Evolutionary conservation across 2,113 vertebrate species (phyloP), one percentile per base, ranked within the genome.

Genomic region (Ameiurus melas): DNA sequence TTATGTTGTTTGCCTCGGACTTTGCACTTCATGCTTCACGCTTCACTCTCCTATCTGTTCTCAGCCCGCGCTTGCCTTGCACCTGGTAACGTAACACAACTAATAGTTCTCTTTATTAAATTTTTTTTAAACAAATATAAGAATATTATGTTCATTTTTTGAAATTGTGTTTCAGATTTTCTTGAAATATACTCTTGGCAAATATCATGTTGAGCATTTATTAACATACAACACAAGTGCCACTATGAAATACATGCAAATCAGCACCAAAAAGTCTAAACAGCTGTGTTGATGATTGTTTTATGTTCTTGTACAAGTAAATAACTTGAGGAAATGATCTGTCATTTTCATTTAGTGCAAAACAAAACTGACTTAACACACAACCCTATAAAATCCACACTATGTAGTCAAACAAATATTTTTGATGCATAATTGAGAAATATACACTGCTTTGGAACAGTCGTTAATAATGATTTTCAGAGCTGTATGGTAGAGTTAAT

Each of bases 401-500:
- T 55, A 58, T 0, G 30, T 33, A 36, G 30, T 36, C 16, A 58
- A 58, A 19, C 9, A 82, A 22, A 27, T 8, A 58, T 33, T 27
- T 3, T 83, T 10, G 3, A 79, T 53, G n/a, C 78, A 33, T 57
- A 53, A 81, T 12, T 57, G 7, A 36, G 30, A 79, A 13, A 55
- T 17, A 55, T 30, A 10, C 14, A 30, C 5, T 84, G 22, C 60
- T 68, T 66, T 68, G 27, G 22, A 77, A 77, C 30, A 55, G 8
- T 14, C 36, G 16, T 33, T 36, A 20, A 2, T 36, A 30, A 60
- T 60, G 79, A 60, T 30, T 58, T 81, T 82, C 20, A 60, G 30
- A 82, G 4, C 20, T 62, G 9, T 22, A 55, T 55, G 55, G 39
- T 60, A 80, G 53, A 19, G 36, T 85, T 36, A 70, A 93, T 66